A percentile compares a stretch with the other conserved stretches of the same genome.
Conservation (phyloP, 2,797 vertebrate genomes). For the Malacoraja senta region DNA sequence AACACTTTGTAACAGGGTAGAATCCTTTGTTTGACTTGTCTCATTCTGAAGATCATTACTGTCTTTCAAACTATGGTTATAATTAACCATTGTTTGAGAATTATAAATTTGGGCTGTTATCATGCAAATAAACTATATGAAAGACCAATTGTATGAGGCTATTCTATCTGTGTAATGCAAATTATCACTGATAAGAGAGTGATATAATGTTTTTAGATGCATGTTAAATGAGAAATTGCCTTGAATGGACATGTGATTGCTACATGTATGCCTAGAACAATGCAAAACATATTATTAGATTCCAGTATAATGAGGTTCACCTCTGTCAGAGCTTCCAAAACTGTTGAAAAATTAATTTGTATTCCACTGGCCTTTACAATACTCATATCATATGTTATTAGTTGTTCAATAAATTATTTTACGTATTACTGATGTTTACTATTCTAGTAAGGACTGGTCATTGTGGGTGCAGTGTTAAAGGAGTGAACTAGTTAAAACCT, state of each 20-base stretch:
- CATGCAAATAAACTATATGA: background rate
- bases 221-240: background rate
- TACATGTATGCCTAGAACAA: constrained; percentile 8
- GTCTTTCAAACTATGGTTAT: background rate
- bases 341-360: constrained; percentile 8
- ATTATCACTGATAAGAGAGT: background rate
- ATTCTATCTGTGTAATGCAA: background rate
- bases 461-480: background rate
- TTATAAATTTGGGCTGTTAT: background rate
- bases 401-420: background rate
- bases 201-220: background rate
- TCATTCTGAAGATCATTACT: background rate
- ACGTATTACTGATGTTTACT: background rate
- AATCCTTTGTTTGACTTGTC: background rate
- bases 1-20: background rate
- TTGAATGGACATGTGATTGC: constrained; percentile 12
- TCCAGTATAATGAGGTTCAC: background rate
- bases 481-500: background rate
- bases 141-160: background rate
- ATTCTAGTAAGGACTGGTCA: background rate
- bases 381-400: background rate
- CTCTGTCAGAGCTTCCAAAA: background rate
- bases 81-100: background rate
- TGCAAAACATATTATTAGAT: background rate
- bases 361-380: background rate